Evolutionary conservation across 2,797 vertebrate genomes (phyloP), one percentile per base, ranked within the genome.

Genomic region (Gymnoscopelus braueri): DNA sequence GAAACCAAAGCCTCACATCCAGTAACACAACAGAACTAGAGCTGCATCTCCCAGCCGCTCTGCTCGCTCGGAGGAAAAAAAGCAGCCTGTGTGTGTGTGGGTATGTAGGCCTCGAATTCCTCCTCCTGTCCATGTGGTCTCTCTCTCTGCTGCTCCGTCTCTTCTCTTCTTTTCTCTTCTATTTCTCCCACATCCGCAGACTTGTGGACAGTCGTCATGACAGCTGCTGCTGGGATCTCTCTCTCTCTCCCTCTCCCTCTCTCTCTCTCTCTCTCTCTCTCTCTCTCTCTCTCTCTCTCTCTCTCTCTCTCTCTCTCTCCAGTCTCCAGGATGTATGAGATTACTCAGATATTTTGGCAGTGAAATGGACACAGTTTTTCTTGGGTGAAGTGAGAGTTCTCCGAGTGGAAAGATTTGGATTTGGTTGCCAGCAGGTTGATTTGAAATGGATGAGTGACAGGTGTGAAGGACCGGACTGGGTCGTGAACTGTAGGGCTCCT

Each of bases 41-140:
- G 39, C 39, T 35, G 32, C 32, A 35, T 0, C 32, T 35, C 32
- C 39, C 49, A 13, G 19, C 61, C 54, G 3, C 14, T 32, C 65
- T 49, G 76, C 63, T 24, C 50, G 53, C 63, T 77, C 15, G 54
- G 56, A 50, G 78, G 5, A 44, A 9, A 44, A 85, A 81, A 84
- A 72, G 15, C 23, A 4, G 54, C 14, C 78, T 50, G 57, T 3
- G 44, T 83, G 77, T 77, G 78, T 50, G 54, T 3, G 29, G 82
- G 76, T 77, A 80, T 77, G 79, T 66, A 77, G 75, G 72, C 73
- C 78, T 80, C 29, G 53, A 85, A 89, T 92, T 91, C 84, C 84
- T 91, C 84, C 84, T 84, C 57, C 15, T 83, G 83, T 63, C 54
- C 69, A 29, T 60, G 39, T 63, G 4, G 63, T 61, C 51, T 63